A percentile compares a stretch with the other conserved stretches of the same genome.
phyloP scores from a whole-genome alignment of 2,797 vertebrate genomes.

The Arctocebus calabarensis region DNA sequence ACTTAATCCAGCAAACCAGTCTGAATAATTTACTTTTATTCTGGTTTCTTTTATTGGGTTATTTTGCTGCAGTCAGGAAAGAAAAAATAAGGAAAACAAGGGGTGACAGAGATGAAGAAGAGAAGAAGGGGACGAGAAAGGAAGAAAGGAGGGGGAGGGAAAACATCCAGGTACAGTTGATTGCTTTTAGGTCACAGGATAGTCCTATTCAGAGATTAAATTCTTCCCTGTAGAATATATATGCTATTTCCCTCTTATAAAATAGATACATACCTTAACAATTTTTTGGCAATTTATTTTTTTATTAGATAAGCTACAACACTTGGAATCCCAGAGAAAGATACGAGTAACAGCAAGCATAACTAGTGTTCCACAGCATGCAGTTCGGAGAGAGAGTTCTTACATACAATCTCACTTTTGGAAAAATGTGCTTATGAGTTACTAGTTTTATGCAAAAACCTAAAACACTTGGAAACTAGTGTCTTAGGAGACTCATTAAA shows the following conservation, averaged over 20 bases:
- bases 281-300: background rate
- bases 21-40: background rate
- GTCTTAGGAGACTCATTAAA: background rate
- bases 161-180: background rate
- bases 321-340: background rate
- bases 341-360: background rate
- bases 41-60: background rate
- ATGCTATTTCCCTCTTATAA: background rate
- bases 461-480: background rate
- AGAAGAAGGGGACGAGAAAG: background rate
- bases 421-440: background rate
- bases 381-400: background rate
- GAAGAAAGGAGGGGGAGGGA: background rate
- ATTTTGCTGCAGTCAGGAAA: background rate
- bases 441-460: background rate
- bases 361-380: background rate
- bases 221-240: background rate
- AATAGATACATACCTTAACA: background rate
- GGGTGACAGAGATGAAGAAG: background rate
- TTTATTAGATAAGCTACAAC: background rate
- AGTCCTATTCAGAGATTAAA: background rate
- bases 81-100: background rate
- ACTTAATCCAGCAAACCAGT: background rate
- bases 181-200: background rate
- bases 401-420: background rate